Evolutionary conservation across 2,113 vertebrate genomes (phyloP).

Genomic region (Caloenas nicobarica): DNA sequence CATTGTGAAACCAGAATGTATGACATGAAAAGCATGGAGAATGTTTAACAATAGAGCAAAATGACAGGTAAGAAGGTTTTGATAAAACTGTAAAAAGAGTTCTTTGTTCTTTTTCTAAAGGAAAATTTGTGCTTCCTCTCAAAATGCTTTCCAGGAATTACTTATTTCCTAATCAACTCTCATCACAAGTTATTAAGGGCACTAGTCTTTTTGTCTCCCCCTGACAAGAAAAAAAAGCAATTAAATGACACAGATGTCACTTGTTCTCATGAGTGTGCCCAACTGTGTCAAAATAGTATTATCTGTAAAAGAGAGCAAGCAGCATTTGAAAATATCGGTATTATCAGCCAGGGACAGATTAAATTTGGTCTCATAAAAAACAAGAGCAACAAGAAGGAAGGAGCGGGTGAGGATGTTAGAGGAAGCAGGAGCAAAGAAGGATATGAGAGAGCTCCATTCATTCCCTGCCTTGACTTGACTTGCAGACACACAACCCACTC

Average conservation of each 20-base stretch:
- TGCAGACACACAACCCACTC: not conserved
- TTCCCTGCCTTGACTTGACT: not conserved
- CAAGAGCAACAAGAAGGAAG: not conserved
- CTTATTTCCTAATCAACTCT: not conserved
- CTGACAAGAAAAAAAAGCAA: not conserved
- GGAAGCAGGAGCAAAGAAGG: not conserved
- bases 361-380: not conserved
- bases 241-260: not conserved
- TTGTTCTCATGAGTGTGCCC: not conserved
- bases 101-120: not conserved
- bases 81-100: not conserved
- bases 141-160: constrained; percentile 6
- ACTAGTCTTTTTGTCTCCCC: not conserved
- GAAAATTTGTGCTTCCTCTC: not conserved
- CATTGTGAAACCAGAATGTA: not conserved
- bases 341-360: not conserved
- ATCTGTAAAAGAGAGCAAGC: not conserved
- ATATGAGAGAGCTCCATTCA: not conserved
- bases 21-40: not conserved
- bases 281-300: not conserved
- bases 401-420: accelerated
- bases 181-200: not conserved
- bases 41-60: not conserved
- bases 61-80: not conserved
- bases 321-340: not conserved